Conservation (phyloP, 2,797 vertebrate genomes). For the Hyperoplus lanceolatus region DNA sequence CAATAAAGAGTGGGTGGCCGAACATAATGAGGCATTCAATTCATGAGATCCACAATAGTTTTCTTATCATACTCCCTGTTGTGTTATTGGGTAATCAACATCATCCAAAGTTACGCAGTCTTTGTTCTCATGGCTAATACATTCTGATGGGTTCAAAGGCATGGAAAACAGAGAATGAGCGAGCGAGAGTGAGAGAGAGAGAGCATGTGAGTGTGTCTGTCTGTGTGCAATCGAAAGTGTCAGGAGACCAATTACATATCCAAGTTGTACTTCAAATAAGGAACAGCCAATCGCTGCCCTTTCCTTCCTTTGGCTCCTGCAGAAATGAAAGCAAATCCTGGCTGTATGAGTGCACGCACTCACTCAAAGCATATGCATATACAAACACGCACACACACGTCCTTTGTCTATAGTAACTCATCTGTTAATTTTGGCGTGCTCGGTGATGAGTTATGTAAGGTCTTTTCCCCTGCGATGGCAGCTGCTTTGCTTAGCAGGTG, state of each 20-base stretch:
- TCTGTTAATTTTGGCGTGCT: slow-evolving; percentile 44
- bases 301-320: slow-evolving; percentile 56
- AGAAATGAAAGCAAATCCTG: slow-evolving; percentile 57
- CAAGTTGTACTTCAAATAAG: slow-evolving; percentile 75
- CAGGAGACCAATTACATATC: slow-evolving; percentile 80
- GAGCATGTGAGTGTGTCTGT: slow-evolving; percentile 19
- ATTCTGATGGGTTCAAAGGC: slow-evolving; percentile 80
- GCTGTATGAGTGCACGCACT: background rate
- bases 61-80: slow-evolving; percentile 70
- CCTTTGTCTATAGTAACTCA: slow-evolving; percentile 53
- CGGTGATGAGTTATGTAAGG: slow-evolving; percentile 66
- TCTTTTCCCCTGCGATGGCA: slow-evolving; percentile 62
- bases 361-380: background rate
- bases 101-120: slow-evolving; percentile 67
- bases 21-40: slow-evolving; percentile 67
- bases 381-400: slow-evolving; percentile 11
- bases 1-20: slow-evolving; percentile 33
- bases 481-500: slow-evolving; percentile 78
- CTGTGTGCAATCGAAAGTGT: slow-evolving; percentile 51
- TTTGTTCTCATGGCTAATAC: slow-evolving; percentile 76
- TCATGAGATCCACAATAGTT: slow-evolving; percentile 65
- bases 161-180: slow-evolving; percentile 65
- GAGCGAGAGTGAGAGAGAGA: slow-evolving; percentile 27
- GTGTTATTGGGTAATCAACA: slow-evolving; percentile 79
- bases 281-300: slow-evolving; percentile 65